Conservation (phyloP, 2,113 vertebrate genomes). For the Cyphomyrus plagiostoma region DNA sequence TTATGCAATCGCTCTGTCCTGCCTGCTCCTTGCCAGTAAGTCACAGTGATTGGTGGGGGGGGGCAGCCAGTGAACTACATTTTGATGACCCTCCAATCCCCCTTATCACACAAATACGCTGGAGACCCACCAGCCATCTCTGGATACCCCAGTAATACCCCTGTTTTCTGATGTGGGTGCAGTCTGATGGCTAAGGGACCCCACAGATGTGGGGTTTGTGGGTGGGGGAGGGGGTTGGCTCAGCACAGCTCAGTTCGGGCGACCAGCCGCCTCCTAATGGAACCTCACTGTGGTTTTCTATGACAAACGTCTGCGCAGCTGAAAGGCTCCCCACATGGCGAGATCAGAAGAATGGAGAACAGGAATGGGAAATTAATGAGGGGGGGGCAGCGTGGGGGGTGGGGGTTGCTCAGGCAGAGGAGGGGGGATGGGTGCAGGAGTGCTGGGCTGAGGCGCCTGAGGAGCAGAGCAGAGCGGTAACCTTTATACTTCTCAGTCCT, state of each 20-base stretch:
- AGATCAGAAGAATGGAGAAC: not conserved
- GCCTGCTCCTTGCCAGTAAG: conserved; percentile 86
- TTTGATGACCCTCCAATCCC: not conserved
- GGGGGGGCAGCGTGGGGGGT: not conserved
- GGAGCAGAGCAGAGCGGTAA: not conserved
- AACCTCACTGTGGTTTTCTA: not conserved
- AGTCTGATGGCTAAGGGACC: not conserved
- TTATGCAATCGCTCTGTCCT: conserved; percentile 71
- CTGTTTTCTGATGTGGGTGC: not conserved
- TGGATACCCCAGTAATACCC: not conserved
- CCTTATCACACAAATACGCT: not conserved
- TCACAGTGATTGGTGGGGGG: conserved; percentile 11
- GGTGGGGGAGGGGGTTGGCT: not conserved
- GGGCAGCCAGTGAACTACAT: not conserved
- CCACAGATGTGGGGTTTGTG: not conserved
- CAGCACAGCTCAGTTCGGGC: too few species aligned
- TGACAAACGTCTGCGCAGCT: not conserved
- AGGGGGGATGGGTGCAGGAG: not conserved
- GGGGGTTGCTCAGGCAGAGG: not conserved
- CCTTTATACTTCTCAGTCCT: not conserved
- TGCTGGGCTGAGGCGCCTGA: not conserved
- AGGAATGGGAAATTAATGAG: not conserved
- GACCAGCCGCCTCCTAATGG: not conserved
- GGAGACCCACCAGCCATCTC: not conserved
- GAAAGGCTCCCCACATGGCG: not conserved